These are phyloP conservation scores for Perccottus glenii DNA, from an alignment of 2,113 vertebrate species.

Conservation along the genomic window DNA sequence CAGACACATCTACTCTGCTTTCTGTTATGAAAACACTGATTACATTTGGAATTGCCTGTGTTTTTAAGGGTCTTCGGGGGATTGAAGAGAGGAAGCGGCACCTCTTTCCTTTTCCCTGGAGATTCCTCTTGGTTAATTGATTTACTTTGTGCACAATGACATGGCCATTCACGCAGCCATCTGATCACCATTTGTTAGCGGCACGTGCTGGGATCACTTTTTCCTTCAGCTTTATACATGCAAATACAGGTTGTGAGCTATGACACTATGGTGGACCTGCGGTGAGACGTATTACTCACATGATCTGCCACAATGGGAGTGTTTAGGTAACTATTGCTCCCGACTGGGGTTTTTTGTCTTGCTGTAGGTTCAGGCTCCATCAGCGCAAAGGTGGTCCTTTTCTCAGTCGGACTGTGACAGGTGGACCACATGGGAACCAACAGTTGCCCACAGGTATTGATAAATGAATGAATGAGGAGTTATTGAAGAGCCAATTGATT, in stretches of 20 bases:
- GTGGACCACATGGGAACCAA: constrained; percentile 19
- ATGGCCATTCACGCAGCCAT: constrained; percentile 55
- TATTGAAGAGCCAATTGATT: constrained; percentile 68
- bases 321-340: background rate
- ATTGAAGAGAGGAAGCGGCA: constrained; percentile 32
- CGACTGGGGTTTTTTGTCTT: background rate
- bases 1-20: constrained; percentile 17
- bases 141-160: constrained; percentile 71
- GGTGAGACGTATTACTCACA: background rate
- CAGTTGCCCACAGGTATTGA: constrained; percentile 59
- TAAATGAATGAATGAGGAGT: constrained; percentile 66
- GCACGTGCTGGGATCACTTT: constrained; percentile 23
- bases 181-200: constrained; percentile 38
- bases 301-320: background rate
- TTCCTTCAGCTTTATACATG: background rate
- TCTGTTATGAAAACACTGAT: constrained; percentile 53
- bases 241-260: constrained; percentile 37
- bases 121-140: constrained; percentile 69
- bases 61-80: constrained; percentile 64
- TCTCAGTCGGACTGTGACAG: constrained; percentile 32
- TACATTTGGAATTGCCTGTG: constrained; percentile 64
- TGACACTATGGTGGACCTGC: constrained; percentile 5
- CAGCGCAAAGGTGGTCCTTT: background rate
- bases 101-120: constrained; percentile 33
- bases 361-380: background rate